Evolutionary conservation across 2,113 vertebrate species (phyloP), one percentile per base, ranked within the genome.

Genomic region (Hypomesus transpacificus): DNA sequence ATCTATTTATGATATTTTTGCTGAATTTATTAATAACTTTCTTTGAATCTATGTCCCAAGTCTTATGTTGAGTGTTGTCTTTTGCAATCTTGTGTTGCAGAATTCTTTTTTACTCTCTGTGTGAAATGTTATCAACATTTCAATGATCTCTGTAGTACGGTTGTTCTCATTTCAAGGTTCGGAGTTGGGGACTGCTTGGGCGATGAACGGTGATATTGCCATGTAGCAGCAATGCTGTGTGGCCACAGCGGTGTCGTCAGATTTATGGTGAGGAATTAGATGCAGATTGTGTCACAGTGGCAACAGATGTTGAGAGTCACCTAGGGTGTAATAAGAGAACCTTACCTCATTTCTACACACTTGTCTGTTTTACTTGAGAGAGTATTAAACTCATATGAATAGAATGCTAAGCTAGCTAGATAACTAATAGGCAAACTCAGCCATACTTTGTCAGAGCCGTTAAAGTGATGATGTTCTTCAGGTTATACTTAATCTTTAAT

Each of bases 251-350:
- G 71, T 80, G 80, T 85, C 80, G 64, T 71, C 22, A 8, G 68
- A 80, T 85, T 80, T 82, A 84, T 83, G 77, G 76, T 77, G 85
- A 87, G 86, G 81, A 82, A 87, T 89, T 82, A 87, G 87, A 81
- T 81, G 76, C 80, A 87, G 81, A 88, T 84, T 69, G 79, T 82
- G 82, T 86, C 82, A 80, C 74, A 57, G 75, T 68, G 73, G 69
- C 74, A 76, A 80, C 88, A 85, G 81, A 83, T 87, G 85, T 80
- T 80, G 69, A 85, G 78, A 69, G 78, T 81, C 80, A 86, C 78
- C 74, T 34, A 51, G 82, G 84, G 31, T 74, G 58, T 50, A 82
- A 76, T 88, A 75, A 69, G 76, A 75, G 70, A 68, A 69, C 84
- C 79, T 71, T 83, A 80, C 74, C 80, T 70, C 80, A 82, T 87